Conservation (phyloP, 2,888 invertebrate genomes). For the Cerastis leucographa region DNA sequence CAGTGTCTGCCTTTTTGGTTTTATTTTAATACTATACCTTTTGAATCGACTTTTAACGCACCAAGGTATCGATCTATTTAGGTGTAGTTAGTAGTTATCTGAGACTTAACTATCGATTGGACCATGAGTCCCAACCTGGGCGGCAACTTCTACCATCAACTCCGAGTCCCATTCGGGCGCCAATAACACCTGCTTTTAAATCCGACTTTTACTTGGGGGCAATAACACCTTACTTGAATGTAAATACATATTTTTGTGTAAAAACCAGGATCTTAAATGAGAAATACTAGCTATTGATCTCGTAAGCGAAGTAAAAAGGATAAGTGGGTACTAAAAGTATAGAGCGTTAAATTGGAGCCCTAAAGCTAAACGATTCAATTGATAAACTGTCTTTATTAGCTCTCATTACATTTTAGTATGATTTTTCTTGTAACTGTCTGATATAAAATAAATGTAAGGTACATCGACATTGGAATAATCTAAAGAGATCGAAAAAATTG, state of each 20-base stretch:
- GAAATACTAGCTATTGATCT: not conserved
- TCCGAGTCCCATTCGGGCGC: slow-evolving; percentile 10
- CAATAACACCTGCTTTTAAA: not conserved
- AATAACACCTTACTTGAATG: not conserved
- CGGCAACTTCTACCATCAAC: not conserved
- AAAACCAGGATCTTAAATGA: not conserved
- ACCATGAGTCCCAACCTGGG: not conserved
- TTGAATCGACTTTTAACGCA: not conserved
- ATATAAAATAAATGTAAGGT: not conserved
- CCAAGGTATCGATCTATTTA: not conserved
- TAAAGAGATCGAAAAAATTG: not conserved
- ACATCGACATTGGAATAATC: not conserved
- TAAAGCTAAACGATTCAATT: slow-evolving; percentile 10
- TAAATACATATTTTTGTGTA: not conserved
- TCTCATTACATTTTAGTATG: slow-evolving; percentile 8
- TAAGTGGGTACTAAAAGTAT: slow-evolving; percentile 8
- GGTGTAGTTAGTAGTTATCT: not conserved
- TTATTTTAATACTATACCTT: not conserved
- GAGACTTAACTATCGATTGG: not conserved
- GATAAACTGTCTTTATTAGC: slow-evolving; percentile 6
- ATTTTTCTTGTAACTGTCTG: not conserved
- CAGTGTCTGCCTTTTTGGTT: not conserved
- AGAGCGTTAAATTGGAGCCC: not conserved
- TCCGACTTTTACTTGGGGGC: not conserved
- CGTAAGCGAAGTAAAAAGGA: not conserved